Percentiles rank a stretch among this genome's conserved stretches.
Conservation (phyloP, 2,797 vertebrate species). For the Falco biarmicus region DNA sequence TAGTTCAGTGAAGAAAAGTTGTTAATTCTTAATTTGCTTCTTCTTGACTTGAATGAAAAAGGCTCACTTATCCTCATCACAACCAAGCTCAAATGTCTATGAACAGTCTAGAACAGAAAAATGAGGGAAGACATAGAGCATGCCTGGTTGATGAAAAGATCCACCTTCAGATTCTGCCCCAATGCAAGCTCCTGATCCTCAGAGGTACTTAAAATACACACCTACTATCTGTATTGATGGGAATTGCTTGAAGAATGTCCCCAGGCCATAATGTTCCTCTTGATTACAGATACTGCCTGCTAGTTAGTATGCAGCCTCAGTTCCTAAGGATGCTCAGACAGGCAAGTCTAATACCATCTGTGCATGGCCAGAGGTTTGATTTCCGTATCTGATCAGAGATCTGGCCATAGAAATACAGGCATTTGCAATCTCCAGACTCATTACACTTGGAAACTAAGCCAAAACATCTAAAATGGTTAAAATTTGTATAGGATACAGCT, state of each 20-base stretch:
- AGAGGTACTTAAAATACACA: neutral
- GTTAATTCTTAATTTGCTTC: neutral
- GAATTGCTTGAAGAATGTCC: neutral
- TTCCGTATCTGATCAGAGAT: neutral
- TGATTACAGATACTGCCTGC: neutral
- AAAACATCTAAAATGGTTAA: neutral
- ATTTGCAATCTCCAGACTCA: neutral
- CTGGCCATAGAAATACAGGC: neutral
- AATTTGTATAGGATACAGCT: neutral
- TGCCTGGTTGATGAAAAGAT: neutral
- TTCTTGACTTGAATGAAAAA: neutral
- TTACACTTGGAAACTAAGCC: neutral
- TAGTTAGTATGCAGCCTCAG: neutral
- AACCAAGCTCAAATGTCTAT: neutral
- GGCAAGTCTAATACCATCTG: neutral
- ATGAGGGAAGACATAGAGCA: neutral
- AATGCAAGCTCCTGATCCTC: neutral
- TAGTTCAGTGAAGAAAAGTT: neutral
- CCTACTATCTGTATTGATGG: neutral
- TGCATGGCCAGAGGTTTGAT: neutral
- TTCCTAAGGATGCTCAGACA: constrained; percentile 7
- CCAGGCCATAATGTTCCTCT: neutral
- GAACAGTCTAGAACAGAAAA: neutral
- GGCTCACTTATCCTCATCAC: neutral
- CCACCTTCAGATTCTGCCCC: neutral